Evolutionary conservation across 2,888 invertebrate genomes (phyloP).

Genomic region (Melinaea marsaeus): DNA sequence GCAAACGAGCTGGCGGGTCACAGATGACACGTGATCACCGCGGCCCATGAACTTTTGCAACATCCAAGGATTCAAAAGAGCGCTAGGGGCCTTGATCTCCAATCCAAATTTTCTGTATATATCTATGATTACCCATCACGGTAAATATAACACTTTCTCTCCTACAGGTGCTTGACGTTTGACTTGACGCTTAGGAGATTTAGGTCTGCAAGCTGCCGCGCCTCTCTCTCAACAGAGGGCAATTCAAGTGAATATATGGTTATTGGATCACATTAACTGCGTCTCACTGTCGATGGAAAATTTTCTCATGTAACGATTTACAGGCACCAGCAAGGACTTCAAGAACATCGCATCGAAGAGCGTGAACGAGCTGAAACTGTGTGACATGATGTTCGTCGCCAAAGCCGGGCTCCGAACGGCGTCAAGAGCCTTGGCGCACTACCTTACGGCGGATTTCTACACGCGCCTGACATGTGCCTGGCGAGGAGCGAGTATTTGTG

Average conservation of each 20-base stretch:
- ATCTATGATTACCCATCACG: no score
- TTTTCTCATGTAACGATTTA: slow-evolving; percentile 5
- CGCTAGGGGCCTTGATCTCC: no score
- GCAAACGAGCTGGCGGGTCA: no score
- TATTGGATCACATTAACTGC: slow-evolving; percentile 30
- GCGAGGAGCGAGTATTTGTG: slow-evolving; percentile 57
- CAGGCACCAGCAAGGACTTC: slow-evolving; percentile 82
- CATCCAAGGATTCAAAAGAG: no score
- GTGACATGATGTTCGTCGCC: slow-evolving; percentile 73
- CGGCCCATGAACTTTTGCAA: no score
- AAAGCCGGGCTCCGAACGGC: slow-evolving; percentile 65
- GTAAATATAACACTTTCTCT: no score
- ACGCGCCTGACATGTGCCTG: slow-evolving; percentile 46
- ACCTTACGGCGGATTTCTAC: slow-evolving; percentile 45
- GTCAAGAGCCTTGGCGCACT: slow-evolving; percentile 63
- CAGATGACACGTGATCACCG: no score
- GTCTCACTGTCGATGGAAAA: not conserved
- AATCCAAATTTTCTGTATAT: no score
- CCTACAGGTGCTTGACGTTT: slow-evolving; percentile 85
- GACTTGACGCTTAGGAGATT: slow-evolving; percentile 98
- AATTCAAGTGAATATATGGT: slow-evolving; percentile 97
- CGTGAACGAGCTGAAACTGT: slow-evolving; percentile 99
- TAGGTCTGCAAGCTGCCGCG: slow-evolving; percentile 98
- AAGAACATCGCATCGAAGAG: slow-evolving; percentile 99
- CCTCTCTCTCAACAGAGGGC: slow-evolving; percentile 98